Base-by-base conservation (phyloP, 2,888 invertebrate species). In the Gastracanthus pulcherrimus region DNA sequence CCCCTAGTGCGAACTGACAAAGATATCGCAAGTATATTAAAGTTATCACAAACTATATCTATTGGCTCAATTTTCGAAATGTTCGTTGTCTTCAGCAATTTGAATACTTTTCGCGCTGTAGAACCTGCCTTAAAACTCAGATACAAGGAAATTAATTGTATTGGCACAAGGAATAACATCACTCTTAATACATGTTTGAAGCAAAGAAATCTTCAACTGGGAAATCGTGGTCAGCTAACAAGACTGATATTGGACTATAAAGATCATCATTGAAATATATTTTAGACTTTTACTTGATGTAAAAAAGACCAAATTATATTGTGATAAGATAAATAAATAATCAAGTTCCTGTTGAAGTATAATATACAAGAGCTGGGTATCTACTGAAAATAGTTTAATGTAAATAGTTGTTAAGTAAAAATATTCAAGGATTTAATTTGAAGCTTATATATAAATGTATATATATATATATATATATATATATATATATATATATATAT, bases 41-140 rank as follows among this genome's bases (percentile, higher is more conserved):
- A 92, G 70, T 89, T 92, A 36, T 86, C 91, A 16, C 89, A 91
- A 76, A 90, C 92, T 82, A 89, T 91, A 55, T 89, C 92, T 1
- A 92, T 93, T 78, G 93, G 93, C 81, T 91, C 92, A 64, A 91
- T 97, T 38, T 94, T 95, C 86, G 94, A 95, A 82, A 94, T 97
- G 93, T 96, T 97, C 87, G 92, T 96, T 9, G 92, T 94, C 55
- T 93, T 94, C 71, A 93, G 94, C 84, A 92, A 94, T 78, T 90
- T 96, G 76, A 97, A 96, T 91, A 93, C 95, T 62, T 93, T 97
- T 89, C 93, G 97, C 75, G 96, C 96, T 34, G 95, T 96, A 7
- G 98, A 98, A 89, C 97, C 97, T 67, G 95, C 95, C 84, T 92
- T 97, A 55, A 94, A 94, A 87, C 92, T 95, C 71, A 90, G 91